A percentile compares a stretch with the other conserved stretches of the same genome.
phyloP scores from a whole-genome alignment of 2,888 invertebrate species.

The Drosophila mayaguana region DNA sequence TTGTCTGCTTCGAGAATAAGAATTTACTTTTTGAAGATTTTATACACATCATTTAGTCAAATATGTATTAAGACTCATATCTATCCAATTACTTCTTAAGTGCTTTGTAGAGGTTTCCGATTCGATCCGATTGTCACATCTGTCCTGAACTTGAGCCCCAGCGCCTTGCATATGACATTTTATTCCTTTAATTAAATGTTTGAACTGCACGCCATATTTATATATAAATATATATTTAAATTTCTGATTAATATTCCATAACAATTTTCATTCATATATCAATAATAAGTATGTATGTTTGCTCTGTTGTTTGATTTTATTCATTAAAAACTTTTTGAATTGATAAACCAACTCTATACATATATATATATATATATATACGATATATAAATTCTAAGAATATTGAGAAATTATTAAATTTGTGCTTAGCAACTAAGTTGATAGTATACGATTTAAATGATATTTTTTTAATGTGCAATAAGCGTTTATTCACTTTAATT shows the following conservation, averaged over 20 bases:
- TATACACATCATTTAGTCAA: constrained; percentile 3
- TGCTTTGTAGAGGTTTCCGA: neutral
- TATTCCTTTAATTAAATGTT: constrained; percentile 34
- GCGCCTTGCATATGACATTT: constrained; percentile 31
- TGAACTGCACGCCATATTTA: constrained; percentile 39
- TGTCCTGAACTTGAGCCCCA: constrained; percentile 1
- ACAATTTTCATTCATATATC: constrained; percentile 20
- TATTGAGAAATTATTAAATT: constrained; percentile 18
- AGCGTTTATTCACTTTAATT: constrained; percentile 38
- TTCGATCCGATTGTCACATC: constrained; percentile 27
- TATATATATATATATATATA: constrained; percentile 34
- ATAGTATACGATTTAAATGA: constrained; percentile 19
- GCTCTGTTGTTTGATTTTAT: constrained; percentile 47
- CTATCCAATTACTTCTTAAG: neutral
- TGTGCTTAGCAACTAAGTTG: constrained; percentile 42
- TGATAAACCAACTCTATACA: constrained; percentile 5
- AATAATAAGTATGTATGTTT: constrained; percentile 29
- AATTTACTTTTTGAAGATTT: neutral
- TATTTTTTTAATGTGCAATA: constrained; percentile 34
- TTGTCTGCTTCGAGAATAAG: constrained; percentile 18
- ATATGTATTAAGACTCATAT: neutral
- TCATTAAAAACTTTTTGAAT: constrained; percentile 50
- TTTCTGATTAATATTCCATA: constrained; percentile 17
- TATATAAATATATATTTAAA: constrained; percentile 4
- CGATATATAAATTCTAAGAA: constrained; percentile 25